A percentile compares a stretch with the other conserved stretches of the same genome.
Evolutionary conservation across 2,888 invertebrate species (phyloP).

Genomic region (Stenolophus ochropezus): DNA sequence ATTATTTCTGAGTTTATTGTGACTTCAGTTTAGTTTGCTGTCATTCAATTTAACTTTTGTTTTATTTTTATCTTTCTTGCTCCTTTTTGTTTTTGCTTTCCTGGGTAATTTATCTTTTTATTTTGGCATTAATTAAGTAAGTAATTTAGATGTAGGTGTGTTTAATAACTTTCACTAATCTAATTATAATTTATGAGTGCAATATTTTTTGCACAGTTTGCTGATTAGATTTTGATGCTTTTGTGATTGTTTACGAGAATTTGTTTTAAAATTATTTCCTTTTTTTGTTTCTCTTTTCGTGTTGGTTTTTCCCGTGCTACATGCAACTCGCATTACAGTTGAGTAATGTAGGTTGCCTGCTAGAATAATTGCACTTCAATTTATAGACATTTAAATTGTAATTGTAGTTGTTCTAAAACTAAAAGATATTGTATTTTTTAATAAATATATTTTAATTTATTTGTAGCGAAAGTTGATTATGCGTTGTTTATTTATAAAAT

Average conservation of each 20-base stretch:
- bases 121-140: not conserved
- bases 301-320: not conserved
- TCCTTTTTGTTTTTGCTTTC: not conserved
- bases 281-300: not conserved
- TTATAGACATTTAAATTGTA: not conserved
- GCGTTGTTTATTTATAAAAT: conserved; percentile 11
- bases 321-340: not conserved
- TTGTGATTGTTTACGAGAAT: not conserved
- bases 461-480: conserved; percentile 20
- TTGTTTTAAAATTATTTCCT: not conserved
- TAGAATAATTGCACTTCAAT: not conserved
- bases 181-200: not conserved
- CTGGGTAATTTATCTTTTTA: not conserved
- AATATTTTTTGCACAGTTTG: not conserved
- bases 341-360: not conserved
- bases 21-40: not conserved
- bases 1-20: not conserved
- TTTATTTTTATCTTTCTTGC: not conserved
- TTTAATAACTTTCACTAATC: conserved; percentile 11
- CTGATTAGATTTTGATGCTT: not conserved
- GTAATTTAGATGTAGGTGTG: not conserved
- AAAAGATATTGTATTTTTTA: not conserved
- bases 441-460: not conserved
- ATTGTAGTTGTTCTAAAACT: not conserved
- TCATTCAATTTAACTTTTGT: conserved; percentile 3